These are phyloP conservation scores for Heliconius erato DNA, from an alignment of 2,888 invertebrate genomes.

Conservation along the genomic window DNA sequence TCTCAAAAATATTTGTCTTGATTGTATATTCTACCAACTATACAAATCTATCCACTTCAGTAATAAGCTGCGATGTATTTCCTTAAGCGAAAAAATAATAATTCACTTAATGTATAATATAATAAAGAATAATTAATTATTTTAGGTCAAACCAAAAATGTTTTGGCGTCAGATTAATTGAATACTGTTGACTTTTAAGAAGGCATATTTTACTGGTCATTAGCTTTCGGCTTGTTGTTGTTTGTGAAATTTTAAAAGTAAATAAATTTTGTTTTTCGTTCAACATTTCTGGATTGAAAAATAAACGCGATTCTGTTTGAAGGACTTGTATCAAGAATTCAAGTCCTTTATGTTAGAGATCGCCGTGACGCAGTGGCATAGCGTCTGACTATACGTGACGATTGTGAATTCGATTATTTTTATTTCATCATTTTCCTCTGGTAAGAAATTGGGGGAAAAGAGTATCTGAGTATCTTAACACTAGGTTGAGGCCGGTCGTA, in stretches of 20 bases:
- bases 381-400: not conserved
- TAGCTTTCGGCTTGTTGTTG: conserved; percentile 23
- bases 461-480: not conserved
- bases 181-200: conserved; percentile 13
- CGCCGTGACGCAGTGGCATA: not conserved
- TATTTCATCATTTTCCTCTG: not conserved
- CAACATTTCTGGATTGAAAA: not conserved
- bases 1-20: no score
- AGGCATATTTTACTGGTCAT: conserved; percentile 20
- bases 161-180: conserved; percentile 11
- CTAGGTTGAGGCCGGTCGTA: no score
- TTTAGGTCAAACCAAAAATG: conserved; percentile 2
- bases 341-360: not conserved
- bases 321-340: not conserved
- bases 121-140: not conserved
- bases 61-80: not conserved
- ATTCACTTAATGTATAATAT: not conserved
- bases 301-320: not conserved
- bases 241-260: conserved; percentile 15
- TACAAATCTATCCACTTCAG: no score
- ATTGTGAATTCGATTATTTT: not conserved
- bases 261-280: conserved; percentile 10
- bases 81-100: not conserved
- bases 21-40: no score
- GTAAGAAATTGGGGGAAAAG: no score